Base-by-base conservation (phyloP, 92 coral and sea anemone genomes). In the Parazoanthus atlanticus region DNA sequence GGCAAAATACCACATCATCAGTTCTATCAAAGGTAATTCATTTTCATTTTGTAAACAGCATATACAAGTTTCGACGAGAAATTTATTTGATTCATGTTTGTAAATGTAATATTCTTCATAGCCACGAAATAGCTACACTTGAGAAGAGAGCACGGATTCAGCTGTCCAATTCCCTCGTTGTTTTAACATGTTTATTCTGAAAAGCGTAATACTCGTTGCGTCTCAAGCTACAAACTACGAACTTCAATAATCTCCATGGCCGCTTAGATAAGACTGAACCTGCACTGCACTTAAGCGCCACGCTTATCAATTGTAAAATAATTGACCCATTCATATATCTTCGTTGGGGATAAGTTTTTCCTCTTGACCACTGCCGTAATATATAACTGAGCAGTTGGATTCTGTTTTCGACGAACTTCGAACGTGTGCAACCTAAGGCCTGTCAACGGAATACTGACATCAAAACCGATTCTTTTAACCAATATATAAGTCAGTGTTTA, bases 351-450 rank as follows among this genome's bases (percentile, higher is more conserved):
- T 36, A 36, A 36, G 4, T 36, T 36, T 36, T 5, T 2, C 38
- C 4, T 36, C 64, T 13, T 54, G 64, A 54, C 64, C 64, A 54
- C 2, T 54, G 64, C 64, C 64, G 21, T 12, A 54, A 54, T 54
- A 54, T 54, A 54, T 16, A 49, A 49, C 64, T 56, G 65, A 56
- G 65, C 25, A 56, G 65, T 46, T 40, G 43, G 43, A 40, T 4
- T 46, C 13, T 65, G 71, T 65, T 65, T 65, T 65, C 71, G 17
- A 65, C 71, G 71, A 65, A 65, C 71, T 65, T 65, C 71, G 71
- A 65, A 65, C 71, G 71, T 64, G 71, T n/a, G 71, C 71, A 64
- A 64, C 71, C 71, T 36, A 64, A 64, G 71, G 71, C 71, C 71
- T 64, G 71, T 64, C 71, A 64, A 64, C 71, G 71, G 13, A 64